These are phyloP conservation scores for Helogale parvula DNA, from an alignment of 2,113 vertebrate species.

Conservation along the genomic window DNA sequence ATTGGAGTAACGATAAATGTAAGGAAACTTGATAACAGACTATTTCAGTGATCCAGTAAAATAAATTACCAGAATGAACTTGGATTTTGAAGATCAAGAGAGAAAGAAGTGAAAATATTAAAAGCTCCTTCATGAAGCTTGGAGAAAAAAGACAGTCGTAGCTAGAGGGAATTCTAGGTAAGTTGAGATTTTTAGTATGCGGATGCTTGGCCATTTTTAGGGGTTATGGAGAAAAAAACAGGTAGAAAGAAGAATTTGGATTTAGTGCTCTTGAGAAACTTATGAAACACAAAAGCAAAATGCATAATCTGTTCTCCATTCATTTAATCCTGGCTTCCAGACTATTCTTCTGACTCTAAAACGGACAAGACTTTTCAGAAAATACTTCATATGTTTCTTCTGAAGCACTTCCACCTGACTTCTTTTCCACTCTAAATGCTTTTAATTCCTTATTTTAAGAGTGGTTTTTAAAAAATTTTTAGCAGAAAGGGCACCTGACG, in stretches of 20 bases:
- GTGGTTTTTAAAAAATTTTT: too few relatives aligned
- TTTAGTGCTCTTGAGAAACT: neutral
- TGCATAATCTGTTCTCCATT: neutral
- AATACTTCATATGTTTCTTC: neutral
- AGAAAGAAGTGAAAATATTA: neutral
- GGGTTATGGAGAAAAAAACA: neutral
- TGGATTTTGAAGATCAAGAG: neutral
- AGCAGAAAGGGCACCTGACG: neutral
- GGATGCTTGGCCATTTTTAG: neutral
- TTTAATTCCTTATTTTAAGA: neutral
- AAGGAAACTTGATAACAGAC: neutral
- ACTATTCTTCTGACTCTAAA: neutral
- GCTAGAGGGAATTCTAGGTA: neutral
- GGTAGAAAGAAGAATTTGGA: neutral
- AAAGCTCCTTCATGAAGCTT: neutral
- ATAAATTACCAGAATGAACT: neutral
- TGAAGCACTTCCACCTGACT: neutral
- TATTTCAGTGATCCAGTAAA: neutral
- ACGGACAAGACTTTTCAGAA: neutral
- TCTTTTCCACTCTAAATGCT: neutral
- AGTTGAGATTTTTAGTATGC: neutral
- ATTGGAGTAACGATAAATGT: neutral
- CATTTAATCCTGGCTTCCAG: neutral
- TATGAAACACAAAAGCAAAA: neutral
- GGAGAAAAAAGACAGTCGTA: neutral